phyloP scores from a whole-genome alignment of 2,888 invertebrate species.

The Macrosoma leucophasiata region DNA sequence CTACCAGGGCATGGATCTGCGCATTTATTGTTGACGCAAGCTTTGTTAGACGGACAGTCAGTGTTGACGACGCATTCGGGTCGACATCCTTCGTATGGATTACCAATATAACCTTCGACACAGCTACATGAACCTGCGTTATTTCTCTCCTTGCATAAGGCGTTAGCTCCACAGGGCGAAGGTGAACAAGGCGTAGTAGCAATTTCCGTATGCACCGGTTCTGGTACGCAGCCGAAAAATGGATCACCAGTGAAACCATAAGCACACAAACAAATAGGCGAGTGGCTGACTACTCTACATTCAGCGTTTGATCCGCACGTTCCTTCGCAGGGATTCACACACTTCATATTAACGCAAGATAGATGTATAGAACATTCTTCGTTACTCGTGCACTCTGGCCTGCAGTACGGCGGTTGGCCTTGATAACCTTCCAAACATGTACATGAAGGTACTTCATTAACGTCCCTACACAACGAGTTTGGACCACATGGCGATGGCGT shows the following conservation, averaged over 20 bases:
- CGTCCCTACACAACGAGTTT: conserved; percentile 81
- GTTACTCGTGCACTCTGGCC: conserved; percentile 86
- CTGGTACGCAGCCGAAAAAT: conserved; percentile 77
- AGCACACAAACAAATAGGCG: conserved; percentile 83
- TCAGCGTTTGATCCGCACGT: conserved; percentile 83
- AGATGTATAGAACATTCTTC: conserved; percentile 81
- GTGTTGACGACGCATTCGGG: conserved; percentile 84
- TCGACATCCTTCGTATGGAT: conserved; percentile 86
- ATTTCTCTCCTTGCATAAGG: conserved; percentile 77
- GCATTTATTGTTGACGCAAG: conserved; percentile 83
- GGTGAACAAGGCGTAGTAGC: conserved; percentile 75
- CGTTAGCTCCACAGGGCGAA: conserved; percentile 79
- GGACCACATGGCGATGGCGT: conserved; percentile 87
- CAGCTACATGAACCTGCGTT: conserved; percentile 82
- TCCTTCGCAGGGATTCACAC: conserved; percentile 84
- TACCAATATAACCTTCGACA: conserved; percentile 81
- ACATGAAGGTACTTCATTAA: conserved; percentile 83
- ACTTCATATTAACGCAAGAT: conserved; percentile 85
- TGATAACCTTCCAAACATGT: conserved; percentile 81
- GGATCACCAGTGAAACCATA: conserved; percentile 85
- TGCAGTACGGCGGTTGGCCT: conserved; percentile 84
- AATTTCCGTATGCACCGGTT: conserved; percentile 46
- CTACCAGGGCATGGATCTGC: conserved; percentile 86
- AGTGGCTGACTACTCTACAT: conserved; percentile 85
- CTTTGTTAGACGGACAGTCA: conserved; percentile 81